Evolutionary conservation across 2,797 vertebrate species (phyloP).

Genomic region (Spizella passerina): DNA sequence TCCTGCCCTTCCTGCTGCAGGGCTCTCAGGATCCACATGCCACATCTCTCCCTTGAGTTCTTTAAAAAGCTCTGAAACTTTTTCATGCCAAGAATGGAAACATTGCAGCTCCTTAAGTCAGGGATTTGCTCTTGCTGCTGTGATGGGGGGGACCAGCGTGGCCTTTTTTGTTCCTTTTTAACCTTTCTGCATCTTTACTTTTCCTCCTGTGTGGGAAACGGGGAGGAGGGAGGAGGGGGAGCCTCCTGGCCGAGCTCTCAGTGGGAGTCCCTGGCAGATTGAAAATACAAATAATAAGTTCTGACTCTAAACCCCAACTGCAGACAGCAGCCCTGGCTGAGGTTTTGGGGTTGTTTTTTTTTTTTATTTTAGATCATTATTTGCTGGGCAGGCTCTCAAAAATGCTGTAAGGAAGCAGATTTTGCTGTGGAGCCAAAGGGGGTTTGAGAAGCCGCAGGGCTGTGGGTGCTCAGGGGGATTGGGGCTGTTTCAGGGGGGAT

Average conservation of each 20-base stretch:
- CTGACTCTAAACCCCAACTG: constrained; percentile 30
- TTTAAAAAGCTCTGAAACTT: background rate
- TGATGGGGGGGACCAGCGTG: fast-evolving
- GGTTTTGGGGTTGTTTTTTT: background rate
- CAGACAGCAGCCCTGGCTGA: background rate
- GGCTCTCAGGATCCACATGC: background rate
- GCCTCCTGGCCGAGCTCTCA: background rate
- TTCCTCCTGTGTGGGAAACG: background rate
- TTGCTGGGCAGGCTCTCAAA: background rate
- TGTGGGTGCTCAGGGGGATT: background rate
- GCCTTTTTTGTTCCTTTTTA: constrained; percentile 12
- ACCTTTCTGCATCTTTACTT: background rate
- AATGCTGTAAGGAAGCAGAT: fast-evolving
- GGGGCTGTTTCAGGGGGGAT: background rate
- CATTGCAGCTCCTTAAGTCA: background rate
- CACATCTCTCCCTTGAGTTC: background rate
- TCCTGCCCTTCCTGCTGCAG: background rate
- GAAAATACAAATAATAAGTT: constrained; percentile 36
- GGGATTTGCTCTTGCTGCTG: background rate
- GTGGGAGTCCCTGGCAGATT: constrained; percentile 13
- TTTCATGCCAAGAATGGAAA: background rate
- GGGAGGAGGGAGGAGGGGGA: background rate
- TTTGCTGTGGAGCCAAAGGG: background rate
- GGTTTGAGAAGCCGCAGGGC: background rate
- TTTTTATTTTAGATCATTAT: background rate